These are phyloP conservation scores for Drosophila sechellia DNA, from an alignment of 1,140 invertebrate species.

Conservation along the genomic window DNA sequence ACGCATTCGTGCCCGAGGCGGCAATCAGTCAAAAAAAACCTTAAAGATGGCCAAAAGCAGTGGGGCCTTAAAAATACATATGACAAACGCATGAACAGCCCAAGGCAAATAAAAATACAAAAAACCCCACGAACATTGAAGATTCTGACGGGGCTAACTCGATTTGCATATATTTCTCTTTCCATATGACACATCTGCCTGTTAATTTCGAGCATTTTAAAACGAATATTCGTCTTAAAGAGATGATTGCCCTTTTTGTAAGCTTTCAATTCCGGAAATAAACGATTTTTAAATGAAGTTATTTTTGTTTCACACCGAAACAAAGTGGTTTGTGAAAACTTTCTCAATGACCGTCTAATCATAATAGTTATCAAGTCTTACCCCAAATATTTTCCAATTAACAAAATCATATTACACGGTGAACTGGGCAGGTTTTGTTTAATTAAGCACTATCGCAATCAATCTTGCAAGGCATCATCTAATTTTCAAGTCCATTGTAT, in stretches of 20 bases:
- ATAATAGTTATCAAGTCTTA: not conserved
- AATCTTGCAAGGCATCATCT: slow-evolving; percentile 2
- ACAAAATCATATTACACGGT: slow-evolving; percentile 3
- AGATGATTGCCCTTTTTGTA: not conserved
- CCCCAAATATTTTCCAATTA: not conserved
- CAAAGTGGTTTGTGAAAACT: not conserved
- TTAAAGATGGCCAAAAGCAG: slow-evolving; percentile 35
- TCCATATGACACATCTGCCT: slow-evolving; percentile 6
- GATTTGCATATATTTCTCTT: slow-evolving; percentile 50
- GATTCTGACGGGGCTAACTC: slow-evolving; percentile 6
- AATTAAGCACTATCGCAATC: slow-evolving; percentile 29
- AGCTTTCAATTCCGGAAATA: too few species aligned
- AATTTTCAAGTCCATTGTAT: slow-evolving; percentile 26
- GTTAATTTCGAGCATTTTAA: slow-evolving; percentile 33
- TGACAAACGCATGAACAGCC: slow-evolving; percentile 36
- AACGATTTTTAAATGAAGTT: too few species aligned
- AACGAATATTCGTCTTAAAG: slow-evolving; percentile 1
- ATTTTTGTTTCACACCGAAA: not conserved
- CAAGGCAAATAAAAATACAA: slow-evolving; percentile 22
- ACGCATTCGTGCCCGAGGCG: slow-evolving; percentile 43
- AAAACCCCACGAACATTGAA: slow-evolving; percentile 27
- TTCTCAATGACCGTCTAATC: not conserved
- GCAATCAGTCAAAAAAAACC: slow-evolving; percentile 69
- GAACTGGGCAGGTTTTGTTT: slow-evolving; percentile 12
- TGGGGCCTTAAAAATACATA: slow-evolving; percentile 32